A percentile compares a stretch with the other conserved stretches of the same genome.
Conservation (phyloP, 2,797 vertebrate species). For the Neoniphon sammara region DNA sequence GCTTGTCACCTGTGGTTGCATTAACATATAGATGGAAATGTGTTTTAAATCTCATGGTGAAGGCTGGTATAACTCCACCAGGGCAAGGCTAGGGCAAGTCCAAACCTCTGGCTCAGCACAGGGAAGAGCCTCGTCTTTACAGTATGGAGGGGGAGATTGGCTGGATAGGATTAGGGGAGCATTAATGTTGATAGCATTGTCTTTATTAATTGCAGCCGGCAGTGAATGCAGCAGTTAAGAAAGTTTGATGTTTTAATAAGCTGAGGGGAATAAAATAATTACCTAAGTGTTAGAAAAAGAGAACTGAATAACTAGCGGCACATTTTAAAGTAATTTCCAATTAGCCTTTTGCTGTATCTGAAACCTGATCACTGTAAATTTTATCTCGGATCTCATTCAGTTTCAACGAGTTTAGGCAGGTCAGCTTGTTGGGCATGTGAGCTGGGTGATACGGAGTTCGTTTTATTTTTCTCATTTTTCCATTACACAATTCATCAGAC, state of each 20-base stretch:
- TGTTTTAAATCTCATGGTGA: constrained; percentile 68
- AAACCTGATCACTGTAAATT: constrained; percentile 35
- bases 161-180: constrained; percentile 69
- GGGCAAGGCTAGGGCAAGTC: constrained; percentile 35
- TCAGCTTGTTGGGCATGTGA: constrained; percentile 39
- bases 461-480: constrained; percentile 23
- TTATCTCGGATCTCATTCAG: constrained; percentile 25
- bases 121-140: constrained; percentile 23
- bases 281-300: constrained; percentile 53
- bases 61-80: constrained; percentile 53
- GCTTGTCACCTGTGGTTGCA: constrained; percentile 76
- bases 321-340: constrained; percentile 48
- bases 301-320: constrained; percentile 49
- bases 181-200: constrained; percentile 69
- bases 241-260: constrained; percentile 70
- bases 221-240: constrained; percentile 62
- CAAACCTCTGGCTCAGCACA: constrained; percentile 51
- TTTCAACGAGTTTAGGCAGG: constrained; percentile 31
- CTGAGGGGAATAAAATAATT: constrained; percentile 73
- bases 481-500: neutral
- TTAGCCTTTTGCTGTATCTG: constrained; percentile 40
- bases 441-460: constrained; percentile 30
- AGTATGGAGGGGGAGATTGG: constrained; percentile 56
- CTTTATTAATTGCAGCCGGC: constrained; percentile 74
- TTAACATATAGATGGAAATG: constrained; percentile 86